Conservation (phyloP, 1,140 invertebrate species). For the Tetraneura akinire region DNA sequence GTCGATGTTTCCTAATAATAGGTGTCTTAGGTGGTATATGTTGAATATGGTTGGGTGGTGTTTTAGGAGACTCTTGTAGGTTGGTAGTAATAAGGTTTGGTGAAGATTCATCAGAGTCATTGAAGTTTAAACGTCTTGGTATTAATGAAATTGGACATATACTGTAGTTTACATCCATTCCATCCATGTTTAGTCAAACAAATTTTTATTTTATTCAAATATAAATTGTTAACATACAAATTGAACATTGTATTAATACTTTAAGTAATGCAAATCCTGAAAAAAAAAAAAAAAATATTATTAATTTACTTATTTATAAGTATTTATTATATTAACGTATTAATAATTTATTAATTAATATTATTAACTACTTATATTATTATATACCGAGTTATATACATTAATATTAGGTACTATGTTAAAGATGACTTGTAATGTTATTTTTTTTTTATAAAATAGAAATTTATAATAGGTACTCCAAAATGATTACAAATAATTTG, state of each 20-base stretch:
- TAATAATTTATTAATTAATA: too few species aligned
- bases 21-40: slow-evolving; percentile 22
- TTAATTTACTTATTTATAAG: background rate
- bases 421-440: too few species aligned
- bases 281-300: slow-evolving; percentile 8
- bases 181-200: slow-evolving; percentile 26
- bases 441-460: too few species aligned
- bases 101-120: slow-evolving; percentile 29
- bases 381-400: too few species aligned
- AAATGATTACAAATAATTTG: too few species aligned
- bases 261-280: background rate
- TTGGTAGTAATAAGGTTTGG: background rate
- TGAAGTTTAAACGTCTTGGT: slow-evolving; percentile 41
- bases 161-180: background rate
- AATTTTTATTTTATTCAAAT: background rate
- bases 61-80: slow-evolving; percentile 17
- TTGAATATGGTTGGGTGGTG: slow-evolving; percentile 29
- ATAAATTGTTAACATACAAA: slow-evolving; percentile 14
- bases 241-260: slow-evolving; percentile 25
- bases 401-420: too few species aligned
- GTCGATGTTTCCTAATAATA: background rate
- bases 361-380: too few species aligned
- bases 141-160: background rate
- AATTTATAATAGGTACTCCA: too few species aligned
- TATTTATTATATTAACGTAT: too few species aligned